phyloP scores from a whole-genome alignment of 1,140 invertebrate species.

The Heliothis virescens region DNA sequence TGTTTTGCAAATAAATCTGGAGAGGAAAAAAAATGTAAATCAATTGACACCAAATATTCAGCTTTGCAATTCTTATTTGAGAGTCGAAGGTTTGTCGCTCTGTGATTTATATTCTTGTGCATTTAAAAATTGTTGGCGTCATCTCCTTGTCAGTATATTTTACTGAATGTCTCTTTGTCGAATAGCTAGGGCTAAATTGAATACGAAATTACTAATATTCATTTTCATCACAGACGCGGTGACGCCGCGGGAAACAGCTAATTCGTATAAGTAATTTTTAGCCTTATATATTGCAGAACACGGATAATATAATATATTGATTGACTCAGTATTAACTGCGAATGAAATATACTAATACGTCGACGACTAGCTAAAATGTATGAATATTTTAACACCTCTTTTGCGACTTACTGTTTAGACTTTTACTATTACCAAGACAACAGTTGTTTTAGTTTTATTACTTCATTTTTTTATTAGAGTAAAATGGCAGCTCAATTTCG shows the following conservation, averaged over 20 bases:
- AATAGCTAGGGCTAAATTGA: conserved; percentile 12
- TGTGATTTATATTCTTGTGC: conserved; percentile 42
- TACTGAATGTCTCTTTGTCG: conserved; percentile 18
- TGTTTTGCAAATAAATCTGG: conserved; percentile 6
- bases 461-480: no score
- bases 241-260: no score
- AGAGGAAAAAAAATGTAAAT: conserved; percentile 21
- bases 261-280: no score
- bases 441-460: no score
- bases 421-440: no score
- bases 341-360: no score
- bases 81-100: conserved; percentile 33
- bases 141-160: conserved; percentile 27
- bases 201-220: background rate
- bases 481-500: no score
- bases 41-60: conserved; percentile 40
- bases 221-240: background rate
- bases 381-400: no score
- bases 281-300: background rate
- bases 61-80: conserved; percentile 43
- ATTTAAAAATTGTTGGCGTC: conserved; percentile 44
- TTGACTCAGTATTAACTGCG: no score
- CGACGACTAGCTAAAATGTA: no score
- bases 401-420: no score
- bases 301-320: no score